phyloP scores from a whole-genome alignment of 2,797 vertebrate genomes.

The Danio aesculapii region DNA sequence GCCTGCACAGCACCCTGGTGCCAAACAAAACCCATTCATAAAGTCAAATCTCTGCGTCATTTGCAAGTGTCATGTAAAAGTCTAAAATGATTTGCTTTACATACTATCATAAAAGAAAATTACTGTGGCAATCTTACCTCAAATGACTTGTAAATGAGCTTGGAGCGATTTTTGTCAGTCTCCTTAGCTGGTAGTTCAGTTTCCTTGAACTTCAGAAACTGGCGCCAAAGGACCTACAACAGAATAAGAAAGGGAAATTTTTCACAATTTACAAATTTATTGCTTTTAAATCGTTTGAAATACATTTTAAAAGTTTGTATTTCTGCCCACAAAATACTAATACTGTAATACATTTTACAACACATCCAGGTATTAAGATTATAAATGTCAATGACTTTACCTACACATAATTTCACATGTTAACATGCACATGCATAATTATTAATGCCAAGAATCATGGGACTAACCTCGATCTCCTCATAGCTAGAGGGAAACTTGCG shows the following conservation, averaged over 20 bases:
- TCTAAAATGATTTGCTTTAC: background rate
- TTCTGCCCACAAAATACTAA: background rate
- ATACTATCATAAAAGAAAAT: background rate
- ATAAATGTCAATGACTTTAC: background rate
- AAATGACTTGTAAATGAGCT: constrained; percentile 88
- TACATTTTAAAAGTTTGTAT: background rate
- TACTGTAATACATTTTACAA: constrained; percentile 1
- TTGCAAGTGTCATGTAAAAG: background rate
- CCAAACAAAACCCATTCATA: constrained; percentile 1
- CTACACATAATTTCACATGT: background rate
- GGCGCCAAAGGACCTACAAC: constrained; percentile 90
- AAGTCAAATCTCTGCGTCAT: background rate
- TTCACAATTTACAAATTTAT: background rate
- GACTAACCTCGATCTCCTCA: constrained; percentile 90
- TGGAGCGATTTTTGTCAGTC: constrained; percentile 93
- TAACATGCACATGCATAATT: background rate
- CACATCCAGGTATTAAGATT: background rate
- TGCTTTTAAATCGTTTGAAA: background rate
- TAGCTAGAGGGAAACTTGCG: constrained; percentile 89
- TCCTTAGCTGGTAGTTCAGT: constrained; percentile 93
- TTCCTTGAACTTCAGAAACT: constrained; percentile 96
- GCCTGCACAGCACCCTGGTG: constrained; percentile 85
- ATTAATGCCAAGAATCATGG: background rate
- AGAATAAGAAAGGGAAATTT: background rate
- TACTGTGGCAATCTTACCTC: constrained; percentile 78